A percentile compares a stretch with the other conserved stretches of the same genome.
These are phyloP conservation scores for Delphinapterus leucas DNA, from an alignment of 2,113 vertebrate genomes.

Conservation along the genomic window DNA sequence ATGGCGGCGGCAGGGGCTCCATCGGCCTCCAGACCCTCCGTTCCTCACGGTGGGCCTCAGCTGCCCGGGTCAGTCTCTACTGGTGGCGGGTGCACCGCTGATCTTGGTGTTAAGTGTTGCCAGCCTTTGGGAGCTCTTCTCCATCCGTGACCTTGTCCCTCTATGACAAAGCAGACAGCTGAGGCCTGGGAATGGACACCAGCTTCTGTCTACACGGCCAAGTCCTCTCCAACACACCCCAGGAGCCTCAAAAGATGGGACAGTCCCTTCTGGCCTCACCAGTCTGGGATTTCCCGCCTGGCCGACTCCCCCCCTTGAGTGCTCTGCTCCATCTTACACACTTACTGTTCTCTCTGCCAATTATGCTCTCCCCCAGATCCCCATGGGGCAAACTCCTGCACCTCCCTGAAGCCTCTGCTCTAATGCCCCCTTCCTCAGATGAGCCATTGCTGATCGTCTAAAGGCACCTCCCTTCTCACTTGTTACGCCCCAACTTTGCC, in stretches of 20 bases:
- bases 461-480: not conserved
- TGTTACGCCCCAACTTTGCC: not conserved
- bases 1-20: not conserved
- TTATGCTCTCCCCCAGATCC: accelerated
- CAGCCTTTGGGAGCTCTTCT: not conserved
- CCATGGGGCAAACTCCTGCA: not conserved
- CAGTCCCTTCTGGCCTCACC: not conserved
- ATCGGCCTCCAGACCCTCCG: not conserved
- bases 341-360: not conserved
- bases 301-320: not conserved
- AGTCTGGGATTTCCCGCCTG: not conserved
- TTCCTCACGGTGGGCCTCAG: not conserved
- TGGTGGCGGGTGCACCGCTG: not conserved
- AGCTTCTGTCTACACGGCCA: not conserved
- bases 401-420: not conserved
- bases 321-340: not conserved
- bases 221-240: not conserved
- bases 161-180: not conserved
- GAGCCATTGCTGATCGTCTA: not conserved
- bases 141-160: not conserved
- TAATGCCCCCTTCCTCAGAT: not conserved
- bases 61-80: not conserved
- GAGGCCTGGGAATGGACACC: not conserved
- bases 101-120: not conserved
- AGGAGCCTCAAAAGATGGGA: not conserved